These are phyloP conservation scores for Lethrus apterus DNA, from an alignment of 1,140 invertebrate species.

Conservation along the genomic window DNA sequence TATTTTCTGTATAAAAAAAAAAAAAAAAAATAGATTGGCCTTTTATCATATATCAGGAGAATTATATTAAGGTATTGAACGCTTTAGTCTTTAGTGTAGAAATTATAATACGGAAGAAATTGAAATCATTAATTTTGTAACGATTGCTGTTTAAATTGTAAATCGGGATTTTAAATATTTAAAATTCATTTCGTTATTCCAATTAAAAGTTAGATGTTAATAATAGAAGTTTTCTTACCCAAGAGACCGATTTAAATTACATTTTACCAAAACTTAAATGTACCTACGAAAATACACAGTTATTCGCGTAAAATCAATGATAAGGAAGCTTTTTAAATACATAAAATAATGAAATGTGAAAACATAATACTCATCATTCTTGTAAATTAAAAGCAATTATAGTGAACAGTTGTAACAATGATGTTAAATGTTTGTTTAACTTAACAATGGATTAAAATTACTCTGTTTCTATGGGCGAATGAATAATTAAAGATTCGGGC, in stretches of 20 bases:
- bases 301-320: conserved; percentile 5
- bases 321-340: not conserved
- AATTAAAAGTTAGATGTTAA: conserved; percentile 25
- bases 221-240: conserved; percentile 18
- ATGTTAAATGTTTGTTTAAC: conserved; percentile 37
- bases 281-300: too few species aligned
- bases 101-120: not conserved
- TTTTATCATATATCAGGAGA: too few species aligned
- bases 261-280: not conserved
- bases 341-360: conserved; percentile 22
- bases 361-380: conserved; percentile 35
- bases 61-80: too few species aligned
- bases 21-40: too few species aligned
- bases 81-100: conserved; percentile 1
- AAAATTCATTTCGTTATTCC: conserved; percentile 22
- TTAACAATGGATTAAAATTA: conserved; percentile 42
- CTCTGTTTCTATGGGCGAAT: conserved; percentile 36
- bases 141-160: not conserved
- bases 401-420: conserved; percentile 38
- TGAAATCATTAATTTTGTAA: conserved; percentile 4
- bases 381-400: conserved; percentile 42
- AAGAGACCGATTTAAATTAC: conserved; percentile 10
- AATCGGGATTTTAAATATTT: conserved; percentile 17
- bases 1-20: too few species aligned
- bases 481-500: conserved; percentile 38